phyloP scores from a whole-genome alignment of 2,888 invertebrate genomes.

The Drosophila subquinaria region DNA sequence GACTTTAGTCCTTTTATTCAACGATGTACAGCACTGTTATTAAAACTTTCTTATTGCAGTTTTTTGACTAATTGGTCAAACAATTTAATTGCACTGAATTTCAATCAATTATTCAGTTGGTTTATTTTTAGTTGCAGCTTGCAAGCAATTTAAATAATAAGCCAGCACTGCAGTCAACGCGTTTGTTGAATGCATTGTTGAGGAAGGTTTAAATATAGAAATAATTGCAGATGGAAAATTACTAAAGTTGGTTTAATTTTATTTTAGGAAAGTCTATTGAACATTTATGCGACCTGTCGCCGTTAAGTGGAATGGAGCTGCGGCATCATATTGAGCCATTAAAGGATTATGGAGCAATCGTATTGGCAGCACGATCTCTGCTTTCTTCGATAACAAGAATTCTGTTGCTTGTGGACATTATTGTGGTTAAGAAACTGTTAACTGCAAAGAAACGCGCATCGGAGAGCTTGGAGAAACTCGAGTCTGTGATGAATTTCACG shows the following conservation, averaged over 20 bases:
- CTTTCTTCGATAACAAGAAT: conserved; percentile 98
- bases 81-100: not conserved
- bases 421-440: conserved; percentile 98
- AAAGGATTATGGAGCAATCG: conserved; percentile 90
- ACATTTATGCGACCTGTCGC: conserved; percentile 92
- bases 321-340: conserved; percentile 89
- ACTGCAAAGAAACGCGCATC: conserved; percentile 98
- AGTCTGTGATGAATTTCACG: conserved; percentile 95
- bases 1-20: not conserved
- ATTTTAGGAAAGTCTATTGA: conserved; percentile 94
- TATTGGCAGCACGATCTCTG: conserved; percentile 96
- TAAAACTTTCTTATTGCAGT: not conserved
- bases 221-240: not conserved
- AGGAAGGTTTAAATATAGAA: not conserved
- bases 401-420: conserved; percentile 97
- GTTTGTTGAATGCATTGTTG: not conserved
- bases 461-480: conserved; percentile 92
- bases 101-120: not conserved
- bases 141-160: not conserved
- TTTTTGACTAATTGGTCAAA: not conserved
- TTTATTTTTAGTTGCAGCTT: not conserved
- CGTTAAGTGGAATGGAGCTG: conserved; percentile 87
- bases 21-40: not conserved
- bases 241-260: not conserved
- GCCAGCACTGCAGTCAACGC: too few relatives aligned